Conservation (phyloP, 2,888 invertebrate species). For the Cremastobaeus sp. region DNA sequence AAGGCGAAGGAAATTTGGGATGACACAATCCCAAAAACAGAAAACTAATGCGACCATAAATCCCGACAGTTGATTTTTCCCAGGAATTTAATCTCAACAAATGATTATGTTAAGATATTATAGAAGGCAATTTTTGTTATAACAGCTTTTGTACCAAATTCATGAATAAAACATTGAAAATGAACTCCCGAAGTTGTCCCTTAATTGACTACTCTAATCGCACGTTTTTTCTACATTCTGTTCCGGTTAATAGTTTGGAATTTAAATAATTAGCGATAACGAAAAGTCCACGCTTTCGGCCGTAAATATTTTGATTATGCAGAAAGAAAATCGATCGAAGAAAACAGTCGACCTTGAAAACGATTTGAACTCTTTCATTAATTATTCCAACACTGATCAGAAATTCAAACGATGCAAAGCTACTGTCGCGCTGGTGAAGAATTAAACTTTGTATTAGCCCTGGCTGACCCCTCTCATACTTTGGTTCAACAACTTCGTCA, state of each 20-base stretch:
- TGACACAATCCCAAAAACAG: constrained; percentile 66
- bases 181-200: too few species aligned
- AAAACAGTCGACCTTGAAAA: constrained; percentile 20
- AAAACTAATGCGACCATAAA: constrained; percentile 18
- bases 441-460: constrained; percentile 52
- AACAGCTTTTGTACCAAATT: constrained; percentile 23
- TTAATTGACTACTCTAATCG: too few species aligned
- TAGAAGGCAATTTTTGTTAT: too few species aligned
- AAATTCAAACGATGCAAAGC: constrained; percentile 48
- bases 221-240: too few species aligned
- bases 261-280: too few species aligned
- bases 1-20: constrained; percentile 62
- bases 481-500: constrained; percentile 33
- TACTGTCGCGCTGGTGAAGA: constrained; percentile 31
- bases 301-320: background rate
- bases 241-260: too few species aligned
- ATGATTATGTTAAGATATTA: too few species aligned
- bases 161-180: constrained; percentile 26
- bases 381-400: constrained; percentile 44
- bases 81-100: too few species aligned
- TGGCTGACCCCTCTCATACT: constrained; percentile 46
- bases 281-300: background rate
- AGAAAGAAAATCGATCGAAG: too few species aligned
- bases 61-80: too few species aligned
- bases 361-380: constrained; percentile 15